phyloP scores from a whole-genome alignment of 2,888 invertebrate genomes.

The Eristalis tenax region DNA sequence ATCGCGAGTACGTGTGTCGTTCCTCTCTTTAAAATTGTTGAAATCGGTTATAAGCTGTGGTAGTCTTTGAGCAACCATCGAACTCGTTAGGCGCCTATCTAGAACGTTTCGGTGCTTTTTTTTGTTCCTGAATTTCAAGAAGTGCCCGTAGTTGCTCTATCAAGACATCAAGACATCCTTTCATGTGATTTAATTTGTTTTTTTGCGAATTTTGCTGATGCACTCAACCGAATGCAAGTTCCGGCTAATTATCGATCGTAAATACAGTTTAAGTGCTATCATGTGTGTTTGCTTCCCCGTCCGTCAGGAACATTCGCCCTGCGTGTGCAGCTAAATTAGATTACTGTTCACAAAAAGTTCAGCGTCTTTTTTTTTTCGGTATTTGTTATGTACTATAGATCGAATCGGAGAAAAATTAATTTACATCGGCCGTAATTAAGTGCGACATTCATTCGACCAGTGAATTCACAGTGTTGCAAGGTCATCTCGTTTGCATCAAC shows the following conservation, averaged over 20 bases:
- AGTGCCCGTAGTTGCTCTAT: no score
- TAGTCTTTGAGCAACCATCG: slow-evolving; percentile 69
- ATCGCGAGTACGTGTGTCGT: slow-evolving; percentile 31
- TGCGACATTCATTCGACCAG: slow-evolving; percentile 57
- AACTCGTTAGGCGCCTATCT: slow-evolving; percentile 57
- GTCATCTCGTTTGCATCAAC: not conserved
- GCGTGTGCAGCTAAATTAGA: not conserved
- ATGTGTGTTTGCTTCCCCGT: not conserved
- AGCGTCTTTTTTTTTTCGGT: not conserved
- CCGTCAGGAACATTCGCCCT: not conserved
- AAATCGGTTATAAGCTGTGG: slow-evolving; percentile 61
- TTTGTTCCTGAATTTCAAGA: no score
- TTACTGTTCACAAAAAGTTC: not conserved
- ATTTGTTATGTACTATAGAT: not conserved
- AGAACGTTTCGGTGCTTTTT: slow-evolving; percentile 63
- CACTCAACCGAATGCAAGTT: not conserved
- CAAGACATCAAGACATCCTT: not conserved
- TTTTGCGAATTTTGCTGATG: not conserved
- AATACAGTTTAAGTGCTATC: not conserved
- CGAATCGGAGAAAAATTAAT: slow-evolving; percentile 22
- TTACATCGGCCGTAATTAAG: slow-evolving; percentile 60
- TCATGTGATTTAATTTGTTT: not conserved
- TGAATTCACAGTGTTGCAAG: slow-evolving; percentile 1
- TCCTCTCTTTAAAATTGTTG: slow-evolving; percentile 64
- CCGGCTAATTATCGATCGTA: not conserved